A percentile compares a stretch with the other conserved stretches of the same genome.
Conservation (phyloP, 2,888 invertebrate species). For the Agriopis marginaria region DNA sequence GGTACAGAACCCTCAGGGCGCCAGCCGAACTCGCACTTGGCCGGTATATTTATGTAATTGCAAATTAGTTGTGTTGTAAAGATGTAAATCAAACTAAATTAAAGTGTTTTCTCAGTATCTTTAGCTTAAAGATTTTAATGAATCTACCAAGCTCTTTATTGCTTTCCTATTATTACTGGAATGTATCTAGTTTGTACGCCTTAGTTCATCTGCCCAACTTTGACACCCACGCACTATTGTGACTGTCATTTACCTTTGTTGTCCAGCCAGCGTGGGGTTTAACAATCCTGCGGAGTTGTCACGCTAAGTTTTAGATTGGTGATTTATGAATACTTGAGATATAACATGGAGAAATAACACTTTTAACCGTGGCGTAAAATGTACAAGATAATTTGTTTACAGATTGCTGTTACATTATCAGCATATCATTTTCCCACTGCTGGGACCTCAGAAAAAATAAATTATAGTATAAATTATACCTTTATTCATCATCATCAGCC, state of each 20-base stretch:
- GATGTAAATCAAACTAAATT: no score
- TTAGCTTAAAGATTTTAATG: no score
- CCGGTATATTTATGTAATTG: no score
- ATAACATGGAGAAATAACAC: not conserved
- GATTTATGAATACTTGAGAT: slow-evolving; percentile 16
- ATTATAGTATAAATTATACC: no score
- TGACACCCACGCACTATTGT: slow-evolving; percentile 28
- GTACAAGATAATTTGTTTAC: not conserved
- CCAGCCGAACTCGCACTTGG: no score
- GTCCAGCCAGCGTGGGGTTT: slow-evolving; percentile 26
- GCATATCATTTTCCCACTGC: no score
- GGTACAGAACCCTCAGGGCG: no score
- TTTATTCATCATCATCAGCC: no score
- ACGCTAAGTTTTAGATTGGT: slow-evolving; percentile 19
- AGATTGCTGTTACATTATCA: not conserved
- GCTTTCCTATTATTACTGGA: not conserved
- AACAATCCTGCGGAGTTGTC: slow-evolving; percentile 32
- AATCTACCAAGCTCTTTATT: no score
- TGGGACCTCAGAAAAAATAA: no score
- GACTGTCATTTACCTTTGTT: slow-evolving; percentile 33
- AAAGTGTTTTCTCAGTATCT: no score
- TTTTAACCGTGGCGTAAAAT: not conserved
- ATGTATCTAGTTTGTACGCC: slow-evolving; percentile 2
- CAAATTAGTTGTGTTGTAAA: no score
- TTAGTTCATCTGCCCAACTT: slow-evolving; percentile 24